These are phyloP conservation scores for Pyrgus malvae DNA, from an alignment of 2,888 invertebrate species.

Conservation along the genomic window DNA sequence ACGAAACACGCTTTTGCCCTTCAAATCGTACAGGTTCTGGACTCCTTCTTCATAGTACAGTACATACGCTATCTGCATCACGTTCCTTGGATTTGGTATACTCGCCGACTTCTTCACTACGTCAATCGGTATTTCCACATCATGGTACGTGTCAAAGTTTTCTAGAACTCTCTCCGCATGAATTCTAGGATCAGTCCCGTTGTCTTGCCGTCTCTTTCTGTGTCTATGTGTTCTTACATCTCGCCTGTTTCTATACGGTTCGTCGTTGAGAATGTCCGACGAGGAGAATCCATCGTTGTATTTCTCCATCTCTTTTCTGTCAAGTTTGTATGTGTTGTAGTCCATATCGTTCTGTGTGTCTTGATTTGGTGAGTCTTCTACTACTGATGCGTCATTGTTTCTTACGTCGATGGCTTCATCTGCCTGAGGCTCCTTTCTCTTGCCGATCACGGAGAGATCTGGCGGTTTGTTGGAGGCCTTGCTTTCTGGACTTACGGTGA, in stretches of 20 bases:
- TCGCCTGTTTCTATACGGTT: constrained; percentile 53
- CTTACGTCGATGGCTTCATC: constrained; percentile 54
- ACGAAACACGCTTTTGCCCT: constrained; percentile 59
- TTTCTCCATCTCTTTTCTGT: constrained; percentile 55
- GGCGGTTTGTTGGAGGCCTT: constrained; percentile 32
- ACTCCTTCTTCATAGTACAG: constrained; percentile 72
- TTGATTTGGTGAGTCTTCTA: constrained; percentile 40
- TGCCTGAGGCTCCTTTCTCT: constrained; percentile 47
- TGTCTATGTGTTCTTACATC: constrained; percentile 61
- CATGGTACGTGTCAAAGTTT: constrained; percentile 52
- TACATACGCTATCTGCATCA: constrained; percentile 67
- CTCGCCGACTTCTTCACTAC: constrained; percentile 61
- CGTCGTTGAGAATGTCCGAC: constrained; percentile 54
- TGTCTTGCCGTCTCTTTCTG: constrained; percentile 67
- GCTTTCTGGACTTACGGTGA: constrained; percentile 26
- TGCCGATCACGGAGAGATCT: constrained; percentile 38
- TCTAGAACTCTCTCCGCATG: constrained; percentile 47
- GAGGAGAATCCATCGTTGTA: constrained; percentile 57
- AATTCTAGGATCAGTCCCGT: constrained; percentile 47
- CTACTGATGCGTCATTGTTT: constrained; percentile 34
- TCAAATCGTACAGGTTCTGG: constrained; percentile 56
- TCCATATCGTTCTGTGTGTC: constrained; percentile 52
- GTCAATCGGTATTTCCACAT: constrained; percentile 53
- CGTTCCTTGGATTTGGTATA: constrained; percentile 47
- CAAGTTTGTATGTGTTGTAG: constrained; percentile 50